A percentile compares a stretch with the other conserved stretches of the same genome.
phyloP scores from a whole-genome alignment of 2,888 invertebrate genomes.

The Ennomos quercinarius region DNA sequence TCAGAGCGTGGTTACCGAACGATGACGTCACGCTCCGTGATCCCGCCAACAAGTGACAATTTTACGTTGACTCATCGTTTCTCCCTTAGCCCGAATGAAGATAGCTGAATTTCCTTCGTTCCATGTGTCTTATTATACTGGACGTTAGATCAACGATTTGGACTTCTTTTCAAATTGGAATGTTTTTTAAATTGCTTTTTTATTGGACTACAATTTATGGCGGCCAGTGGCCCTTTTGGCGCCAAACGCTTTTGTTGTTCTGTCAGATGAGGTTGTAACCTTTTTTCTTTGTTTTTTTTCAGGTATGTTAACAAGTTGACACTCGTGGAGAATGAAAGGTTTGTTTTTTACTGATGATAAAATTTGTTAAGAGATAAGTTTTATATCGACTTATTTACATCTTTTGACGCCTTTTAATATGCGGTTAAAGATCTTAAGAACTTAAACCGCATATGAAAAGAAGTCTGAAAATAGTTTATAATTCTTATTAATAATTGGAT shows the following conservation, averaged over 20 bases:
- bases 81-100: conserved; percentile 44
- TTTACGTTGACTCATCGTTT: conserved; percentile 45
- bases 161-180: conserved; percentile 73
- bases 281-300: conserved; percentile 41
- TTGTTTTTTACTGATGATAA: conserved; percentile 28
- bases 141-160: conserved; percentile 48
- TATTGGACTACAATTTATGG: conserved; percentile 81
- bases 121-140: conserved; percentile 45
- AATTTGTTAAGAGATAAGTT: conserved; percentile 7
- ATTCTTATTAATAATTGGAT: too few species aligned
- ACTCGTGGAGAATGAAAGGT: conserved; percentile 36
- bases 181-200: conserved; percentile 82
- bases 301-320: conserved; percentile 44
- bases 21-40: conserved; percentile 78
- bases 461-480: too few species aligned
- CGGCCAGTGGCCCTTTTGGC: conserved; percentile 68
- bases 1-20: conserved; percentile 76
- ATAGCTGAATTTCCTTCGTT: conserved; percentile 41
- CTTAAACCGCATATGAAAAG: too few species aligned
- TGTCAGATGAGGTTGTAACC: conserved; percentile 42
- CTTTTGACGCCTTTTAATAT: conserved; percentile 13
- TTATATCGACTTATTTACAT: too few species aligned
- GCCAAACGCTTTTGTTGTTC: conserved; percentile 57
- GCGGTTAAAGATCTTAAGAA: not conserved
- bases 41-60: conserved; percentile 48